These are phyloP conservation scores for Spondyliosoma cantharus DNA, from an alignment of 2,797 vertebrate species.

Conservation along the genomic window DNA sequence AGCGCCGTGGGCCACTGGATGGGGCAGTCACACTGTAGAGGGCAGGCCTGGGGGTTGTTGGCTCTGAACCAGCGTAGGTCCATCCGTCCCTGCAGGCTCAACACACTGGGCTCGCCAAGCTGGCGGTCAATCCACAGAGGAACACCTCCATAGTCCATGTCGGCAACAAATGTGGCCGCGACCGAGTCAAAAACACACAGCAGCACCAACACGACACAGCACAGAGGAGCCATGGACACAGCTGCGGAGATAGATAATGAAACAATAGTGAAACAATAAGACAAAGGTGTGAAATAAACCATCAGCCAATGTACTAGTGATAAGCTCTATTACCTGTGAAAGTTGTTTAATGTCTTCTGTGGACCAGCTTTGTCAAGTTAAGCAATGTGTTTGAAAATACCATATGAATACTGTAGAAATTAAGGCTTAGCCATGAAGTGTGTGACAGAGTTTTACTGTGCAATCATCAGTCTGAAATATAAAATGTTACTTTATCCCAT, in stretches of 20 bases:
- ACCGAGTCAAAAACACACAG: slow-evolving; percentile 47
- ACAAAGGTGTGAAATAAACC: not conserved
- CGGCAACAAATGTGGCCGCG: slow-evolving; percentile 37
- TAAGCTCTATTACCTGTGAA: not conserved
- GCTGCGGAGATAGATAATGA: not conserved
- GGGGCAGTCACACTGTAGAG: slow-evolving; percentile 82
- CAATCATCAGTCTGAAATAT: no score
- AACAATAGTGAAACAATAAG: not conserved
- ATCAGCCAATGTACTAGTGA: not conserved
- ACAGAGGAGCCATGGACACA: slow-evolving; percentile 60
- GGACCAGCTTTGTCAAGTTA: not conserved
- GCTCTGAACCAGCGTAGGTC: slow-evolving; percentile 76
- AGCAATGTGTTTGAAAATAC: not conserved
- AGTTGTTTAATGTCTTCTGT: not conserved
- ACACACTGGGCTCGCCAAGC: slow-evolving; percentile 83
- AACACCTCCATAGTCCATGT: slow-evolving; percentile 82
- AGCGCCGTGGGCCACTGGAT: slow-evolving; percentile 85
- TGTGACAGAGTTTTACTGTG: no score
- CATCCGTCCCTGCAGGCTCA: slow-evolving; percentile 81
- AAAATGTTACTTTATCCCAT: no score
- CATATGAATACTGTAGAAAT: no score
- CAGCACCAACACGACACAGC: slow-evolving; percentile 49
- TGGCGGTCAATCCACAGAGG: slow-evolving; percentile 83
- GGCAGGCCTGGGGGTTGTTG: slow-evolving; percentile 77
- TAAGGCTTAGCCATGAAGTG: no score